phyloP scores from a whole-genome alignment of 2,113 vertebrate genomes.

The Cranoglanis bouderius region DNA sequence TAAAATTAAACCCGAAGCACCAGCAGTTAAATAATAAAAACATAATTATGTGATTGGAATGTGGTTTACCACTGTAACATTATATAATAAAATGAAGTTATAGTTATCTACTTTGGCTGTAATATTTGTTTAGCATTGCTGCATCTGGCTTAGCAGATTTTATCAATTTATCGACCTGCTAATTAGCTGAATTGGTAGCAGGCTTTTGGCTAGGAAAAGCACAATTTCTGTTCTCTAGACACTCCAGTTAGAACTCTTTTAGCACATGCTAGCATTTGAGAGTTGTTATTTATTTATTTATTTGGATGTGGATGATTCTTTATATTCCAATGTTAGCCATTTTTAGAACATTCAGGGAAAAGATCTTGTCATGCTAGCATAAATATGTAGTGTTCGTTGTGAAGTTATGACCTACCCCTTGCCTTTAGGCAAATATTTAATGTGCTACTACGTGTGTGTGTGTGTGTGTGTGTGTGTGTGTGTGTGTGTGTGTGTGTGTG shows the following conservation, averaged over 20 bases:
- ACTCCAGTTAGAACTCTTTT: neutral
- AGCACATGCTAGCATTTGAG: too few species aligned
- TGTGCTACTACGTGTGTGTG: neutral
- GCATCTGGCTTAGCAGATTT: neutral
- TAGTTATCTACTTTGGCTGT: neutral
- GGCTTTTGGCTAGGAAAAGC: neutral
- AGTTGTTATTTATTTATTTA: neutral
- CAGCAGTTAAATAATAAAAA: neutral
- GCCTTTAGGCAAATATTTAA: neutral
- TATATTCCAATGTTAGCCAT: neutral
- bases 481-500: constrained; percentile 35
- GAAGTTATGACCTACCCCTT: neutral
- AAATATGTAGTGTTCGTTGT: neutral
- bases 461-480: constrained; percentile 23
- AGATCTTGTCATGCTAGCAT: neutral
- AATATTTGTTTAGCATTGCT: neutral
- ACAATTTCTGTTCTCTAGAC: neutral
- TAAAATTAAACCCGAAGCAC: neutral
- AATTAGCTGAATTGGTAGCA: neutral
- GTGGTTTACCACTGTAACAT: too few species aligned
- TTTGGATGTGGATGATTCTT: neutral
- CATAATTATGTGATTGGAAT: neutral
- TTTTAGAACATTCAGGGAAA: neutral
- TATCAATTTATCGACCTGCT: neutral
- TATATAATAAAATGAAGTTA: neutral